A percentile compares a stretch with the other conserved stretches of the same genome.
phyloP scores from a whole-genome alignment of 53 echinoderm and acorn worm genomes.

The Stichopus horrens region DNA sequence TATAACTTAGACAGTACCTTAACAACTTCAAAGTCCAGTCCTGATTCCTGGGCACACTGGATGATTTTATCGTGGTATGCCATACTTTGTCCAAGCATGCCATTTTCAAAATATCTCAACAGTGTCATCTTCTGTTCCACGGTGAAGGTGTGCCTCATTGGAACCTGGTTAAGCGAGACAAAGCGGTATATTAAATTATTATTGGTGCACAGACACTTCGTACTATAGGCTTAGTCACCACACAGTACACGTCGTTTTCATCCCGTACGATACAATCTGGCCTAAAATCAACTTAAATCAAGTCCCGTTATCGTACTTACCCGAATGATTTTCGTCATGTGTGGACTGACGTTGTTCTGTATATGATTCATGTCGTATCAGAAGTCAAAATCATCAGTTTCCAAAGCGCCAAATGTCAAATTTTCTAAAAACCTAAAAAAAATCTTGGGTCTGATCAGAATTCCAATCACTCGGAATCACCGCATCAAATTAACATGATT shows the following conservation, averaged over 20 bases:
- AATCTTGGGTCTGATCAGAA: conserved; percentile 7
- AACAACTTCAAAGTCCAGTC: conserved; percentile 90
- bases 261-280: background rate
- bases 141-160: conserved; percentile 87
- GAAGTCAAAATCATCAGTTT: background rate
- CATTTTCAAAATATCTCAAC: conserved; percentile 80
- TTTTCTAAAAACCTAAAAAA: background rate
- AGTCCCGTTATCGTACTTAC: conserved; percentile 17
- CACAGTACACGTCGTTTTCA: too few species aligned
- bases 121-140: conserved; percentile 88
- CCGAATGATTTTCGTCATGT: conserved; percentile 35
- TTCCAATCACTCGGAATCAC: conserved; percentile 59
- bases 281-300: conserved; percentile 36
- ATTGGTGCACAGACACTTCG: too few species aligned
- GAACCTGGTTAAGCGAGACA: conserved; percentile 56
- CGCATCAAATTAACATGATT: conserved; percentile 74
- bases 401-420: background rate
- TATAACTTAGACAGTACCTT: conserved; percentile 53
- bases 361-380: conserved; percentile 30
- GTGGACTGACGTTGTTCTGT: conserved; percentile 9
- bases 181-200: background rate
- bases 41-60: conserved; percentile 87
- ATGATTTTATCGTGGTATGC: conserved; percentile 95
- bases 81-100: conserved; percentile 95
- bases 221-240: too few species aligned